Conservation (phyloP, 2,113 vertebrate species). For the Eurypyga helias region DNA sequence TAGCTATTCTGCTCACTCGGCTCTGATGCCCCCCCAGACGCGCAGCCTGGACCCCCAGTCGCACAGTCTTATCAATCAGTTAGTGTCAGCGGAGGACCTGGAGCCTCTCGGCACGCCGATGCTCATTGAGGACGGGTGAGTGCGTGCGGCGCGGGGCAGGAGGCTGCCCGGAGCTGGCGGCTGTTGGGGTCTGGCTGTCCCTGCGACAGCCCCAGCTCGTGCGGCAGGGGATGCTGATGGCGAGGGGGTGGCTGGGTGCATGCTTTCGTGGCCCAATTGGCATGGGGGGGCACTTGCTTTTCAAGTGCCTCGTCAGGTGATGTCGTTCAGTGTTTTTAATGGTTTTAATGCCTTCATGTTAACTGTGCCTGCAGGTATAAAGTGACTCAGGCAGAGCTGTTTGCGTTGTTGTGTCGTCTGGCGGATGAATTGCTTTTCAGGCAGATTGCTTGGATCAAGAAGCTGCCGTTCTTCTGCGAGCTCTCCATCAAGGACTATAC, state of each 20-base stretch:
- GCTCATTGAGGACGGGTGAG: constrained; percentile 97
- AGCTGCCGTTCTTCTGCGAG: constrained; percentile 97
- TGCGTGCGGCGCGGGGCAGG: neutral
- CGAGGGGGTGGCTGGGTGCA: rapidly evolving
- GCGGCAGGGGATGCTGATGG: rapidly evolving
- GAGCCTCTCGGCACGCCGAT: constrained; percentile 91
- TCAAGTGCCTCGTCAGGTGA: neutral
- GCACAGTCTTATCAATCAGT: constrained; percentile 90
- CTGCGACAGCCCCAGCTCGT: rapidly evolving
- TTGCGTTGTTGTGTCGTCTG: constrained; percentile 93
- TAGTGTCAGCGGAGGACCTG: constrained; percentile 93
- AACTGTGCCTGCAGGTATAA: constrained; percentile 83
- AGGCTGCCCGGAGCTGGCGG: neutral
- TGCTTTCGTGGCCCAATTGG: rapidly evolving
- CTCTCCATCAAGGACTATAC: constrained; percentile 99
- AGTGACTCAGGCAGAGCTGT: constrained; percentile 97
- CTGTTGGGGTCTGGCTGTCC: rapidly evolving
- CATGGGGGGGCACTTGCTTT: neutral
- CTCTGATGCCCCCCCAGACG: constrained; percentile 87
- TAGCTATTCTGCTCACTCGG: constrained; percentile 89
- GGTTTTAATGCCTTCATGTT: neutral
- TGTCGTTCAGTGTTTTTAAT: neutral
- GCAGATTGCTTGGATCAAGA: constrained; percentile 99
- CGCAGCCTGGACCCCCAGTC: constrained; percentile 93
- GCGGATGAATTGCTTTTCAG: constrained; percentile 97